Base-by-base conservation (phyloP, 2,888 invertebrate species). In the Mantis religiosa region DNA sequence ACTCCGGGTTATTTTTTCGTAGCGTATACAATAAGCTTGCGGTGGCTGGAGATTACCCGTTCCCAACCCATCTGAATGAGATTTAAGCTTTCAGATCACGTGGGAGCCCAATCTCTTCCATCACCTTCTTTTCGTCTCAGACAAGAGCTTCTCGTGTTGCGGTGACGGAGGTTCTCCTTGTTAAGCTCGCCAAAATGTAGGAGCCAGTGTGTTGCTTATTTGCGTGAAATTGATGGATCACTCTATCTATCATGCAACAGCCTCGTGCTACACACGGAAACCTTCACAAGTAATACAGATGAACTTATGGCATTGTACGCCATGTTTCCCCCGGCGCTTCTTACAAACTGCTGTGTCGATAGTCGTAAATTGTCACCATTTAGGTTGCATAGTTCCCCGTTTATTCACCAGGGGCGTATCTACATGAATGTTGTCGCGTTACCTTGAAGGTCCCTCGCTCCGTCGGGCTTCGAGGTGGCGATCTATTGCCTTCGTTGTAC, bases 171-270 rank as follows among this genome's bases (percentile, higher is more conserved):
- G 54, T 3, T 20, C 4, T 20, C 20, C 25, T 15, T 83, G 83
- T 15, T 28, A 83, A 83, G 28, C 83, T 28, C 83, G 27, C 83
- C 3, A 27, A 41, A 28, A 27, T 7, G 27, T 83, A 83, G 14
- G 28, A n/a, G 28, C 14, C n/a, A 71, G 81, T 28, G 88, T 88
- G 41, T 81, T 88, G 88, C 85, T 88, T 85, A 88, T 88, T 88
- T 82, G 85, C 85, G 85, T 82, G 88, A 88, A 88, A 86, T 88
- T 88, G 88, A 88, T 88, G 88, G 88, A 88, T 88, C 82, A 47
- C 88, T 54, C 85, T 6, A 81, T 85, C 88, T 88, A 88, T 88
- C 85, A 54, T 41, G 28, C 71, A 81, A 1, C 86, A 47, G 27
- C n/a, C 27, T 27, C 12, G 9, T 47, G 15, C 84, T n/a, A 27